Evolutionary conservation across 2,888 invertebrate genomes (phyloP).

Genomic region (Machimus rusticus): DNA sequence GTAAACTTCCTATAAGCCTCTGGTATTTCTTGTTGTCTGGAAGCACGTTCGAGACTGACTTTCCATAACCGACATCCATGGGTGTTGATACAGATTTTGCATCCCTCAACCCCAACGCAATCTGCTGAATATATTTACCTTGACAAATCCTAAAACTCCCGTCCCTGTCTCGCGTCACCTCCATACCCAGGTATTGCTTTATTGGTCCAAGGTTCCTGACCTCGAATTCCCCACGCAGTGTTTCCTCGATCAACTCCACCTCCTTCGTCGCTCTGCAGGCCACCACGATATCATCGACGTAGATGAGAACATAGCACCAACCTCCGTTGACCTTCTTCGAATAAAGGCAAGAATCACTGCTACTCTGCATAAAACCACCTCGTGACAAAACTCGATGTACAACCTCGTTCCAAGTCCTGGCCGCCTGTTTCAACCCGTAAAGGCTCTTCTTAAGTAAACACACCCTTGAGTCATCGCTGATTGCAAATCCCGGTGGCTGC

Average conservation of each 20-base stretch:
- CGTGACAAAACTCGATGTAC: slow-evolving; percentile 35
- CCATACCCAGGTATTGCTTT: slow-evolving; percentile 39
- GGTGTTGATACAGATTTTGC: slow-evolving; percentile 44
- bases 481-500: slow-evolving; percentile 46
- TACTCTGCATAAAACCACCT: slow-evolving; percentile 33
- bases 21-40: slow-evolving; percentile 41
- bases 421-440: slow-evolving; percentile 49
- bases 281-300: slow-evolving; percentile 46
- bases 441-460: slow-evolving; percentile 46
- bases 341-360: slow-evolving; percentile 45
- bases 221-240: slow-evolving; percentile 35
- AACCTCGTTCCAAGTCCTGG: slow-evolving; percentile 46
- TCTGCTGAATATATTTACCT: slow-evolving; percentile 44
- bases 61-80: slow-evolving; percentile 44
- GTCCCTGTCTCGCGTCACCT: slow-evolving; percentile 38
- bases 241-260: slow-evolving; percentile 13
- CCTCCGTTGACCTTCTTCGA: slow-evolving; percentile 20
- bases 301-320: slow-evolving; percentile 40
- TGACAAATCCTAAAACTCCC: slow-evolving; percentile 44
- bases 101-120: slow-evolving; percentile 43
- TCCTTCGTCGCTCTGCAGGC: slow-evolving; percentile 20
- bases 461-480: slow-evolving; percentile 18
- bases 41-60: slow-evolving; percentile 16
- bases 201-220: slow-evolving; percentile 42
- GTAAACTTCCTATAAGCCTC: slow-evolving; percentile 47